phyloP scores from a whole-genome alignment of 2,888 invertebrate genomes.

The Hedya salicella region DNA sequence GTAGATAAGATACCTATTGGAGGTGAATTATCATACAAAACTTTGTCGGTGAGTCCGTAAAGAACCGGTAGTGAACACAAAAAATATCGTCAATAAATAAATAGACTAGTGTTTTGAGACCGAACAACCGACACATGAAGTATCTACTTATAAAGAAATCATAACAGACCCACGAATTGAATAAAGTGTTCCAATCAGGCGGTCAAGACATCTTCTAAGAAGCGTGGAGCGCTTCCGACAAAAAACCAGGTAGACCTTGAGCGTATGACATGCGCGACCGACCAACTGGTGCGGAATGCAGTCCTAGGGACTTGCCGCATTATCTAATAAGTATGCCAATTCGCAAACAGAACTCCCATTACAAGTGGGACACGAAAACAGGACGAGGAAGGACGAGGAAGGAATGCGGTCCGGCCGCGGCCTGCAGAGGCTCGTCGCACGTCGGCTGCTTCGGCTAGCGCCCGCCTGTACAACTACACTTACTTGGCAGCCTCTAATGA shows the following conservation, averaged over 20 bases:
- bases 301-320: slow-evolving; percentile 33
- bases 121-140: slow-evolving; percentile 4
- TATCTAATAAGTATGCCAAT: slow-evolving; percentile 44
- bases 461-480: slow-evolving; percentile 38
- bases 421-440: slow-evolving; percentile 42
- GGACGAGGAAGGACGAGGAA: slow-evolving; percentile 39
- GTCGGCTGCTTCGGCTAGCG: slow-evolving; percentile 60
- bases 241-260: slow-evolving; percentile 36
- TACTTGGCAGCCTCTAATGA: slow-evolving; percentile 57
- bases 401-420: slow-evolving; percentile 13
- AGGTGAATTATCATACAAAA: not conserved
- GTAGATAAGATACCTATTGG: not conserved
- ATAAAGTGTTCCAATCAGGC: slow-evolving; percentile 26
- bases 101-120: slow-evolving; percentile 23
- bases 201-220: slow-evolving; percentile 19
- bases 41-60: not conserved
- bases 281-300: slow-evolving; percentile 28
- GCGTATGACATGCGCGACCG: slow-evolving; percentile 22
- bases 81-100: not conserved
- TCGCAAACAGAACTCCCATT: slow-evolving; percentile 14
- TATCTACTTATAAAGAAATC: slow-evolving; percentile 14
- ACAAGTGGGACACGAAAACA: slow-evolving; percentile 15
- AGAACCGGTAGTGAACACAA: slow-evolving; percentile 7
- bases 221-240: slow-evolving; percentile 8
- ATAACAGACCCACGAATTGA: slow-evolving; percentile 22